Conservation (phyloP, 1,140 invertebrate genomes). For the Drosophila subobscura region DNA sequence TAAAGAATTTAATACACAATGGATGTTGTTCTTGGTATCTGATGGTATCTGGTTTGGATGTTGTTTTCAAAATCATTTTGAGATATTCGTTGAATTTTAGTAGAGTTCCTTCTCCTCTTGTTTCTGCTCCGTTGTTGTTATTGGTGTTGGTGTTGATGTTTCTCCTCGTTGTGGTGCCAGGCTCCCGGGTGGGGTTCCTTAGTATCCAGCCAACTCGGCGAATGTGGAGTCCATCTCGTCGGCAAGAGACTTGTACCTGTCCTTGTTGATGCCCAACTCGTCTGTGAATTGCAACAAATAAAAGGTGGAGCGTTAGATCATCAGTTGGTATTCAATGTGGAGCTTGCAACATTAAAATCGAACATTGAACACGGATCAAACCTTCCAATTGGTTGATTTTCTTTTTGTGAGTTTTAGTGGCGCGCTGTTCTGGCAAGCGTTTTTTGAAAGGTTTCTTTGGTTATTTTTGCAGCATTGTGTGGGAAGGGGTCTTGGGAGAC, state of each 20-base stretch:
- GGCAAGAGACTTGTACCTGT: slow-evolving; percentile 97
- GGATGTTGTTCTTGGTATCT: slow-evolving; percentile 76
- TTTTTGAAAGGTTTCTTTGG: slow-evolving; percentile 28
- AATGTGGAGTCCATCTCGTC: slow-evolving; percentile 99
- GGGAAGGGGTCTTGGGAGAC: background rate
- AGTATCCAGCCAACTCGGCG: slow-evolving; percentile 96
- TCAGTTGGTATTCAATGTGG: background rate
- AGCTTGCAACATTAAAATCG: slow-evolving; percentile 35
- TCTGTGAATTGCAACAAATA: slow-evolving; percentile 86
- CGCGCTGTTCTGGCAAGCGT: slow-evolving; percentile 66
- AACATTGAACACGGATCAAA: slow-evolving; percentile 51
- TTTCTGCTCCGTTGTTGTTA: slow-evolving; percentile 24
- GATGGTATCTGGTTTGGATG: slow-evolving; percentile 26
- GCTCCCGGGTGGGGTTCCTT: slow-evolving; percentile 73
- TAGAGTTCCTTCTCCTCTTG: slow-evolving; percentile 54
- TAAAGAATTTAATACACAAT: slow-evolving; percentile 76
- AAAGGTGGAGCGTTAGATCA: slow-evolving; percentile 39
- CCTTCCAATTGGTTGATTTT: slow-evolving; percentile 23
- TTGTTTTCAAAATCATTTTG: slow-evolving; percentile 57
- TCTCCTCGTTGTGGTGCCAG: slow-evolving; percentile 2
- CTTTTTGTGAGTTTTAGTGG: slow-evolving; percentile 27
- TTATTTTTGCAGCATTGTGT: slow-evolving; percentile 44
- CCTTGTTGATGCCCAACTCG: slow-evolving; percentile 99
- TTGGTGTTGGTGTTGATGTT: slow-evolving; percentile 19
- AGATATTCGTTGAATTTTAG: slow-evolving; percentile 75